Base-by-base conservation (phyloP, 2,888 invertebrate species). In the Holacanthella duospinosa region DNA sequence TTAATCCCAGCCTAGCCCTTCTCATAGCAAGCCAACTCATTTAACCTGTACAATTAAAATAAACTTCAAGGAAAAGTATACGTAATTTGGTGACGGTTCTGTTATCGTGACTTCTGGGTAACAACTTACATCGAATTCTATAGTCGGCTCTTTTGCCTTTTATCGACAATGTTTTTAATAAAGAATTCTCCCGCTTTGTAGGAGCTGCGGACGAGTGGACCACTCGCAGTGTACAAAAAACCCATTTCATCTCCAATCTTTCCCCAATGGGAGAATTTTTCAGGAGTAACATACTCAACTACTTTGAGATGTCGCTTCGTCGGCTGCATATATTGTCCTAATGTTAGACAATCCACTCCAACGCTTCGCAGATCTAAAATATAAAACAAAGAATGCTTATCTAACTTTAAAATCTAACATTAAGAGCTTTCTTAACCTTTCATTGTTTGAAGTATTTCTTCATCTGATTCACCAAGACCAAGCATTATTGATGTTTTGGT, bases 291-390 rank as follows among this genome's bases (percentile, higher is more conserved):
- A 79, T 97, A 99, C 77, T 99, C 97, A 54, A 86, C 86, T 0
- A 95, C 82, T 80, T 90, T 92, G 28, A 99, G 80, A 77, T 99
- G 99, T 9, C 88, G 83, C 75, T 93, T 96, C 0, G 97, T 99
- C 0, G 99, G 99, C 77, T 99, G 99, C 96, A 99, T 99, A 79
- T 99, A 99, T 76, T 99, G 99, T 0, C 99, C 99, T 3, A 99
- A 80, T 0, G 99, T 99, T 0, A 99, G 78, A 76, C 96, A 96
- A 78, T 97, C 97, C 0, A 99, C 97, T 43, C 86, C 89, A 0
- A 81, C 85, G 28, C 79, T 78, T 62, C 88, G 83, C 56, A 96
- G 80, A 80, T 96, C 95, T 86, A 77, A 6, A 48, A 2, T n/a
- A n/a, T n/a, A n/a, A n/a, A n/a, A n/a, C n/a, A 56, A 56, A 48